Evolutionary conservation across 2,888 invertebrate species (phyloP), one percentile per base, ranked within the genome.

Genomic region (Drosophila melanocephala): DNA sequence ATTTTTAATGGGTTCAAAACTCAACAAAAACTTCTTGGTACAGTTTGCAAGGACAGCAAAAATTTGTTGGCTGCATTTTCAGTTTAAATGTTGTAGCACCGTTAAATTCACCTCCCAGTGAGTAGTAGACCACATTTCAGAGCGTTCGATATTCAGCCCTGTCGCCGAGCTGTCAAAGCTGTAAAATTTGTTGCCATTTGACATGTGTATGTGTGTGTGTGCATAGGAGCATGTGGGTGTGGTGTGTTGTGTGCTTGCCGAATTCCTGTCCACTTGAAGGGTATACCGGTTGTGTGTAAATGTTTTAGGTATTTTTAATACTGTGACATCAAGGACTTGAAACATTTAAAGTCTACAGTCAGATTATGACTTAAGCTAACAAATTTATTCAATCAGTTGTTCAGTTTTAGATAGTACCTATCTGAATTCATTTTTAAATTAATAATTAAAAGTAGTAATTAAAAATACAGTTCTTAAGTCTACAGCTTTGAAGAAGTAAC

Each of bases 141-240:
- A 56, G 66, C 77, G 76, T 86, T 28, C 26, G 4, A 68, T 52
- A 57, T 53, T 60, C 52, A 22, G 65, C 63, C 69, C 39, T 81
- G 73, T 68, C 76, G 52, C 55, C 35, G 28, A 35, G 30, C 83
- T 87, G 87, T 87, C 89, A 87, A 68, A 59, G 70, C 60, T 51
- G 32, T 57, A 52, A 79, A 81, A 89, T 89, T 87, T 87, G 83
- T 85, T 79, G 86, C 73, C 72, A 72, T 83, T 78, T 86, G 84
- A 88, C 79, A 83, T 70, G 68, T 73, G 35, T 60, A 44, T 61
- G 47, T 57, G 69, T 58, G 69, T 58, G 44, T 75, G 42, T 52
- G 63, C 16, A 26, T 56, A 44, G 28, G 39, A 65, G 73, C 22
- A 47, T 61, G 39, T 37, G 28, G 7, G 33, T 37, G 19, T 22